Base-by-base conservation (phyloP, 2,888 invertebrate genomes). In the Blera fallax region DNA sequence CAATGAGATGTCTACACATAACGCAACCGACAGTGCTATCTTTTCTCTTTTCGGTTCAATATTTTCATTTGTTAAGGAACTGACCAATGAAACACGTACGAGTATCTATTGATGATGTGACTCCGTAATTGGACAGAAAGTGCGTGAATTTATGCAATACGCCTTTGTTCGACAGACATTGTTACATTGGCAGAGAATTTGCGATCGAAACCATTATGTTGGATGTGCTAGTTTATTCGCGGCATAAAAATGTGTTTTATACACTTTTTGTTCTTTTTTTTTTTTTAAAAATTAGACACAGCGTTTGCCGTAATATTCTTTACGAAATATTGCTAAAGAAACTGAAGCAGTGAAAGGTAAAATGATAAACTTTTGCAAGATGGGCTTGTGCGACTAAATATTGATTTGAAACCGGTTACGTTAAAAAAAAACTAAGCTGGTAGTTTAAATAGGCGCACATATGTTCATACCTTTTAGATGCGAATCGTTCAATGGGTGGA, bases 111-210 rank as follows among this genome's bases (percentile, higher is more conserved):
- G 21, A 10, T 48, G 21, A 32, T 58, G 24, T 58, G 58, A 50
- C 34, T 50, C 34, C 37, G 72, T 50, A 72, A 72, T 72, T 60
- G 60, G 58, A 24, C 18, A 29, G 14, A 50, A 37, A 18, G 45
- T 70, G 56, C 43, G 70, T 56, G 16, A 11, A 40, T 29, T 45
- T 72, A 48, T 37, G 72, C 37, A 72, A 72, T 37, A 16, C 1
- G 11, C 16, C 18, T 37, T 72, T 43, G 32, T 45, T 34, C 6
- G 18, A 10, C 5, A 29, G 18, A 11, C 27, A 54, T 29, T 52
- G 27, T 37, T 1, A 37, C 37, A 27, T 10, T 60, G n/a, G 16
- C 11, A 32, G 21, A 54, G n/a, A 43, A 56, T 69, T 69, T 16
- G 58, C 34, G 34, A 37, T 56, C 5, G 54, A 54, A 27, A 21